phyloP scores from a whole-genome alignment of 1,140 invertebrate genomes.

The Battus philenor region DNA sequence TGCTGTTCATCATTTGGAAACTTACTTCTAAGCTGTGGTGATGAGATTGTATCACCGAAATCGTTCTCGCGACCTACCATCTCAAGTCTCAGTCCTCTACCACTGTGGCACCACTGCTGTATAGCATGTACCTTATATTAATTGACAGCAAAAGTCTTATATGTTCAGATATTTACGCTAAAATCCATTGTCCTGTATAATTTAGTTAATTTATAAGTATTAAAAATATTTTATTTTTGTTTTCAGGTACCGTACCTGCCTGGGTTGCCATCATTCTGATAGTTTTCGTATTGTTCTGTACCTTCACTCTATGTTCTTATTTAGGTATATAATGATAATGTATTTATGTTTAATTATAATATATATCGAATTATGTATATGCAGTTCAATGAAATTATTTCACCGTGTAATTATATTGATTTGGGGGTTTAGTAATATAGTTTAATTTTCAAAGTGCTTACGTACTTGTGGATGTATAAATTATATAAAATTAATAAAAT shows the following conservation, averaged over 20 bases:
- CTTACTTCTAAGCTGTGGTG: no score
- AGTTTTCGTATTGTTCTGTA: slow-evolving; percentile 82
- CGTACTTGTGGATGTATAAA: slow-evolving; percentile 36
- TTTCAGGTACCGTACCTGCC: slow-evolving; percentile 83
- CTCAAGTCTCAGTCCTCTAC: no score
- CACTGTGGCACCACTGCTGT: no score
- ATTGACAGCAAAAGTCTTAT: no score
- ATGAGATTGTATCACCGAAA: no score
- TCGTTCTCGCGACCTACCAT: no score
- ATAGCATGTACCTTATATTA: no score
- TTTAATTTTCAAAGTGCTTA: slow-evolving; percentile 42
- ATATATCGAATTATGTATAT: slow-evolving; percentile 22
- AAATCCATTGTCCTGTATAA: no score
- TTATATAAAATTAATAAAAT: slow-evolving; percentile 64
- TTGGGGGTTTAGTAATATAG: slow-evolving; percentile 35
- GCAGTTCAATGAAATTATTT: slow-evolving; percentile 22
- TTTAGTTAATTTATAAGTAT: no score
- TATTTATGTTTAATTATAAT: slow-evolving; percentile 28
- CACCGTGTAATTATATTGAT: slow-evolving; percentile 32
- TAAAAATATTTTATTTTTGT: no score
- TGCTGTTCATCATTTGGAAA: no score
- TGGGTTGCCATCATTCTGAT: slow-evolving; percentile 86
- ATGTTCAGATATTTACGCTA: no score
- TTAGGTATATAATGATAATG: slow-evolving; percentile 81
- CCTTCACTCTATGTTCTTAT: slow-evolving; percentile 88